Conservation (phyloP, 2,113 vertebrate genomes). For the Phyllopteryx taeniolatus region DNA sequence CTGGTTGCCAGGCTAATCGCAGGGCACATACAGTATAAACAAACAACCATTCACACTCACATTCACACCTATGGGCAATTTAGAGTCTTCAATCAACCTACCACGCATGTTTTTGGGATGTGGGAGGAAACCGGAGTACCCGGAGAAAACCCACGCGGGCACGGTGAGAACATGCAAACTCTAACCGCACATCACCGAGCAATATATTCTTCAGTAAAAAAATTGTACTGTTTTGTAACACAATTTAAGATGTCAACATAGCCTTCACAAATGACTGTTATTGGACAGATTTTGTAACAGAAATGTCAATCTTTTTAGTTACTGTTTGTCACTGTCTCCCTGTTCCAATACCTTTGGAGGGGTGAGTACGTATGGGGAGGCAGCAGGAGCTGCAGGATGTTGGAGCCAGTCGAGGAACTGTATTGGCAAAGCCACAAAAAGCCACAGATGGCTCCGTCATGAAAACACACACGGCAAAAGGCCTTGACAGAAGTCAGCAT, state of each 20-base stretch:
- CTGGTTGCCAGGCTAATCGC: no score
- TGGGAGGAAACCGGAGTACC: no score
- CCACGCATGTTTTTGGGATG: no score
- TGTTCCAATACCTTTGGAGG: constrained; percentile 26
- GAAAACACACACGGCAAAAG: constrained; percentile 37
- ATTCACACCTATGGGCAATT: no score
- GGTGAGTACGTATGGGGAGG: constrained; percentile 37
- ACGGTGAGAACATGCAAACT: no score
- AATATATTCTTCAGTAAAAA: no score
- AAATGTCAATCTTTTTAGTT: neutral
- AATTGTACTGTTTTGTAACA: no score
- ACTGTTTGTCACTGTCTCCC: neutral
- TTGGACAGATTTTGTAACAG: neutral
- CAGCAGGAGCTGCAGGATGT: constrained; percentile 43
- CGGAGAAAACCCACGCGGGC: no score
- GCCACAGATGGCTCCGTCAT: constrained; percentile 64
- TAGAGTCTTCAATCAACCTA: no score
- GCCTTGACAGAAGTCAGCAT: constrained; percentile 22
- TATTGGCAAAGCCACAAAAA: constrained; percentile 52
- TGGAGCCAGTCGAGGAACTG: constrained; percentile 43
- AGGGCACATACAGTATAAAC: no score
- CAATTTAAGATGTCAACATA: neutral
- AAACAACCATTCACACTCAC: no score
- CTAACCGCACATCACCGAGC: no score
- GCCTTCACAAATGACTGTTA: neutral